Percentiles rank a stretch among this genome's conserved stretches.
Evolutionary conservation across 2,797 vertebrate genomes (phyloP).

Genomic region (Thunnus albacares): DNA sequence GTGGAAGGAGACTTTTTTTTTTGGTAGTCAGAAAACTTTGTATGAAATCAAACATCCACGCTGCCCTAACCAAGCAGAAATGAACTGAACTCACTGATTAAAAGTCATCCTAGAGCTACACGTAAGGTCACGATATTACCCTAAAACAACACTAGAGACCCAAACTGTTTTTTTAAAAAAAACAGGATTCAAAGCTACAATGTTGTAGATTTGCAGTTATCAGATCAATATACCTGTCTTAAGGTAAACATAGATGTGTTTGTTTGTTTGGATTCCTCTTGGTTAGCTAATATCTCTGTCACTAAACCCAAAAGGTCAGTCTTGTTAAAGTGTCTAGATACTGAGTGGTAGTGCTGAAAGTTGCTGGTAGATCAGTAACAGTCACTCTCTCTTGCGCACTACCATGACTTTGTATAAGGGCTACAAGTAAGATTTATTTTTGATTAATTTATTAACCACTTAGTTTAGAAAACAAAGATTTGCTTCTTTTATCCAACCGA

Average conservation of each 20-base stretch:
- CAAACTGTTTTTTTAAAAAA: not conserved
- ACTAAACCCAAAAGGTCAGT: slow-evolving; percentile 5
- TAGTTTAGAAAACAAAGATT: not conserved
- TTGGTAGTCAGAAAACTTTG: not conserved
- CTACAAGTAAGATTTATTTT: too few species aligned
- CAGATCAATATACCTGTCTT: not conserved
- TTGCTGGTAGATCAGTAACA: not conserved
- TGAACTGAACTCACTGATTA: slow-evolving; percentile 1
- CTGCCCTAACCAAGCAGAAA: not conserved
- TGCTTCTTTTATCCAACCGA: not conserved
- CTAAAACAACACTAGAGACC: not conserved
- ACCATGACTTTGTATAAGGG: too few species aligned
- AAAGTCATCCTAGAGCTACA: slow-evolving; percentile 1
- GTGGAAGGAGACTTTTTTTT: not conserved
- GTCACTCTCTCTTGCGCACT: not conserved
- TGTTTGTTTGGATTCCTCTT: not conserved
- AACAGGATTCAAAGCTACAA: not conserved
- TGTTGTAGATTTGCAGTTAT: not conserved
- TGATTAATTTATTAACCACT: too few species aligned
- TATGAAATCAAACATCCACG: not conserved
- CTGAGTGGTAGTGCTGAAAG: not conserved
- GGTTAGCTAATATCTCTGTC: not conserved
- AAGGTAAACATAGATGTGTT: not conserved
- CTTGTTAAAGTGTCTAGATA: not conserved
- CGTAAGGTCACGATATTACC: not conserved